These are phyloP conservation scores for Salpingus planirostris DNA, from an alignment of 2,888 invertebrate genomes.

Conservation along the genomic window DNA sequence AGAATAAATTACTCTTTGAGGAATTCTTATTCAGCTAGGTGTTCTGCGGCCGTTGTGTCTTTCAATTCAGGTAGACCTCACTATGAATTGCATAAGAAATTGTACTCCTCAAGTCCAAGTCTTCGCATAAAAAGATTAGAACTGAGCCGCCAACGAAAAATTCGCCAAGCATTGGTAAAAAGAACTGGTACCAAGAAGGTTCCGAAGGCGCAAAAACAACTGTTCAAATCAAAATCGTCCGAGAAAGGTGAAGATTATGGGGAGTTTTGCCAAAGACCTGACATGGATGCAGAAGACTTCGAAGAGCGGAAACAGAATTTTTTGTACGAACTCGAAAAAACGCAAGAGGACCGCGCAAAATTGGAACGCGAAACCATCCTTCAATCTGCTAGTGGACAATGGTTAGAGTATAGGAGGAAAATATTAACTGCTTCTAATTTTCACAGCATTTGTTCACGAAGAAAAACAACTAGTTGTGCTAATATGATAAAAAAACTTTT, in stretches of 20 bases:
- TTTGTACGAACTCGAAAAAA: neutral
- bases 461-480: constrained; percentile 2
- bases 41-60: too few relatives aligned
- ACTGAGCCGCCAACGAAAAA: neutral
- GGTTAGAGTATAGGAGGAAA: constrained; percentile 6
- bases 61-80: too few relatives aligned
- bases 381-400: constrained; percentile 5
- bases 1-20: too few relatives aligned
- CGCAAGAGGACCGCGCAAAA: neutral
- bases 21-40: too few relatives aligned
- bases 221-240: too few relatives aligned
- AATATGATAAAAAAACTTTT: constrained; percentile 8
- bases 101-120: neutral
- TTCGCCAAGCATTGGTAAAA: neutral
- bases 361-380: constrained; percentile 6
- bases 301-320: constrained; percentile 1
- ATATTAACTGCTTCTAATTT: constrained; percentile 8
- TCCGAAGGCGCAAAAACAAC: too few relatives aligned
- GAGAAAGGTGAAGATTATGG: constrained; percentile 1
- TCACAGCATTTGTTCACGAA: constrained; percentile 4
- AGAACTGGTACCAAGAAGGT: neutral
- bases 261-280: neutral
- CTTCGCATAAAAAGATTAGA: neutral
- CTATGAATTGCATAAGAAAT: constrained; percentile 1
- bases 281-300: constrained; percentile 1